phyloP scores from a whole-genome alignment of 1,140 invertebrate genomes.

The Anadara kagoshimensis region DNA sequence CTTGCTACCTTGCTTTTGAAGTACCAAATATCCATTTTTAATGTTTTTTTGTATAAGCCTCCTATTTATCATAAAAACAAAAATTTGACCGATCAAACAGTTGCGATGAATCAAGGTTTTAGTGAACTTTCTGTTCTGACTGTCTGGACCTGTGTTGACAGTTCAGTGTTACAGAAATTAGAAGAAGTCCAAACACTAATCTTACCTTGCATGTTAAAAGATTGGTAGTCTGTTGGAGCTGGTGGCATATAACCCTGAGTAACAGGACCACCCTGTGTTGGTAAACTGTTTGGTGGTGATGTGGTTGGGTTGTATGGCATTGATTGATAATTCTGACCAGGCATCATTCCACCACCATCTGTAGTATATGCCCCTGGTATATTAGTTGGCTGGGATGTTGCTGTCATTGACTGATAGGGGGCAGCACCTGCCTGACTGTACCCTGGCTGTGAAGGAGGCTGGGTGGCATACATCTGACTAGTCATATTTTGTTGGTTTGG shows the following conservation, averaged over 20 bases:
- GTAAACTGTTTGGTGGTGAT: not conserved
- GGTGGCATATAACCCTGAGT: slow-evolving; percentile 51
- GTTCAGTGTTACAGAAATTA: too few species aligned
- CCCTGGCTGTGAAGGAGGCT: slow-evolving; percentile 23
- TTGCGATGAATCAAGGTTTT: too few species aligned
- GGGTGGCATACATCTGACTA: slow-evolving; percentile 43
- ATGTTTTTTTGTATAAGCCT: too few species aligned
- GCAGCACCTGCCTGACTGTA: slow-evolving; percentile 25
- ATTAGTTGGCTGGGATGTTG: slow-evolving; percentile 20
- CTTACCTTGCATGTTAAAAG: slow-evolving; percentile 66
- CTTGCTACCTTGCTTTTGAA: too few species aligned
- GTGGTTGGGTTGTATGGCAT: slow-evolving; percentile 24
- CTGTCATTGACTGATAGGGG: slow-evolving; percentile 8
- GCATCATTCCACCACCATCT: slow-evolving; percentile 4
- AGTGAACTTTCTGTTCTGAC: too few species aligned
- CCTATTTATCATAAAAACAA: too few species aligned
- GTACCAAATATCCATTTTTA: too few species aligned
- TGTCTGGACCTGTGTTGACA: too few species aligned
- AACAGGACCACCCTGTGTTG: slow-evolving; percentile 11
- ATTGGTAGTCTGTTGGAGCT: slow-evolving; percentile 54
- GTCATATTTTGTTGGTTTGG: slow-evolving; percentile 23
- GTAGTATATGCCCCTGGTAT: slow-evolving; percentile 23
- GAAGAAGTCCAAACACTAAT: not conserved
- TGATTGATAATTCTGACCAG: slow-evolving; percentile 1
- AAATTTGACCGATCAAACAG: too few species aligned